These are phyloP conservation scores for Myotis pilosus DNA, from an alignment of 2,797 vertebrate species.

Conservation along the genomic window DNA sequence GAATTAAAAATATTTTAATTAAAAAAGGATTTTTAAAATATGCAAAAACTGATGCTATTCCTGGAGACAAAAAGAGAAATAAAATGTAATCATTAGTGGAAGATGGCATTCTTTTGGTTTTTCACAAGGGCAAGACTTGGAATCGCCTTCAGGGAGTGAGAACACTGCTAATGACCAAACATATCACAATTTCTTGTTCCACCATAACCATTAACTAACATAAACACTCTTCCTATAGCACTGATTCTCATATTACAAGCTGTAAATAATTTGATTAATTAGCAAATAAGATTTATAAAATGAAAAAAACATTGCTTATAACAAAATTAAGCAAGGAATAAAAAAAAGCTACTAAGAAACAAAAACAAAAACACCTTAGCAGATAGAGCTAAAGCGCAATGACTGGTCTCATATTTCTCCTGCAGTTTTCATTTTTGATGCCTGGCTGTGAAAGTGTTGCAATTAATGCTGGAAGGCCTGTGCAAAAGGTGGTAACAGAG, in stretches of 20 bases:
- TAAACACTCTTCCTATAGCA: background rate
- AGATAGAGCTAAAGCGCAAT: background rate
- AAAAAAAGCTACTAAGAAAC: background rate
- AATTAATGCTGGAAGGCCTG: background rate
- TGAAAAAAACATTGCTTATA: background rate
- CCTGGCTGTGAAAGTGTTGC: background rate
- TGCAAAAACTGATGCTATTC: constrained; percentile 78
- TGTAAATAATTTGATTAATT: background rate
- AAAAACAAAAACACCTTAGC: background rate
- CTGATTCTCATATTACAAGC: background rate
- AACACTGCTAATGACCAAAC: background rate
- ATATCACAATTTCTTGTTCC: background rate
- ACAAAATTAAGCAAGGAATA: background rate
- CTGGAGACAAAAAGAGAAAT: constrained; percentile 71
- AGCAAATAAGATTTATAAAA: constrained; percentile 1
- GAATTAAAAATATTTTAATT: constrained; percentile 9
- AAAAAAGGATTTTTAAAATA: background rate
- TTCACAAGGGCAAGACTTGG: background rate
- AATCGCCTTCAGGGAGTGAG: background rate
- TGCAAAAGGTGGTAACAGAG: background rate
- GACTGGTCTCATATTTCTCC: background rate
- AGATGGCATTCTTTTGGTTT: background rate
- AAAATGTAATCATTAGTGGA: constrained; percentile 40
- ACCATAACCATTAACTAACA: background rate
- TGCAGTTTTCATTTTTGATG: background rate